Percentiles rank a stretch among this genome's conserved stretches.
These are phyloP conservation scores for Antrozous pallidus DNA, from an alignment of 2,797 vertebrate species.

Conservation along the genomic window DNA sequence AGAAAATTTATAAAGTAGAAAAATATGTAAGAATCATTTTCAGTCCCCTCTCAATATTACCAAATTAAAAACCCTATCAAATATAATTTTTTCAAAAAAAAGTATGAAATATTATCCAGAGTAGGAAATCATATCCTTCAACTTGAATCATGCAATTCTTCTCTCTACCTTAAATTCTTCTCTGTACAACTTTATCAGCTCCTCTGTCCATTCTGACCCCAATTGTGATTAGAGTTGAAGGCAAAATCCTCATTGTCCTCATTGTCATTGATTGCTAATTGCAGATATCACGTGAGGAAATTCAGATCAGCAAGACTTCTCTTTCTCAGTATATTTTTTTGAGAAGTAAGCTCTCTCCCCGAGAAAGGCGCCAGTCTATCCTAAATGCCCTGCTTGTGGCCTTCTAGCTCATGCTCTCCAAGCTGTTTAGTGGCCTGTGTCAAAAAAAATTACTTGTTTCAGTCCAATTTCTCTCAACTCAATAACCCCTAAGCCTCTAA, in stretches of 20 bases:
- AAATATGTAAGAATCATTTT: not conserved
- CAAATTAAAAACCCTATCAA: not conserved
- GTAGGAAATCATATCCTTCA: not conserved
- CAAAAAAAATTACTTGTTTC: constrained; percentile 74
- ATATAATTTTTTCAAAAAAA: not conserved
- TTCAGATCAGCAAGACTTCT: not conserved
- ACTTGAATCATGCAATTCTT: not conserved
- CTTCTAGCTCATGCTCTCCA: constrained; percentile 48
- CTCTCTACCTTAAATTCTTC: not conserved
- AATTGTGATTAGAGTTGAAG: not conserved
- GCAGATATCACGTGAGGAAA: not conserved
- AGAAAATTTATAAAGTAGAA: not conserved
- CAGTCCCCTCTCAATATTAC: not conserved
- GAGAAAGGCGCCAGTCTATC: not conserved
- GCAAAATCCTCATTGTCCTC: not conserved
- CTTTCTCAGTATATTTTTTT: not conserved
- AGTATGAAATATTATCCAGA: not conserved
- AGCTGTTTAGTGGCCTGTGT: constrained; percentile 72
- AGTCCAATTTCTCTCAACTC: constrained; percentile 72
- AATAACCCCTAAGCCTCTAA: constrained; percentile 67
- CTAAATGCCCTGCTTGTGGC: constrained; percentile 43
- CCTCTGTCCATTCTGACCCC: not conserved
- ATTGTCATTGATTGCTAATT: not conserved
- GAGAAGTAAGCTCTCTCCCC: not conserved
- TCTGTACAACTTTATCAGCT: not conserved